Evolutionary conservation across 2,888 invertebrate species (phyloP).

Genomic region (Epiblema foenella): DNA sequence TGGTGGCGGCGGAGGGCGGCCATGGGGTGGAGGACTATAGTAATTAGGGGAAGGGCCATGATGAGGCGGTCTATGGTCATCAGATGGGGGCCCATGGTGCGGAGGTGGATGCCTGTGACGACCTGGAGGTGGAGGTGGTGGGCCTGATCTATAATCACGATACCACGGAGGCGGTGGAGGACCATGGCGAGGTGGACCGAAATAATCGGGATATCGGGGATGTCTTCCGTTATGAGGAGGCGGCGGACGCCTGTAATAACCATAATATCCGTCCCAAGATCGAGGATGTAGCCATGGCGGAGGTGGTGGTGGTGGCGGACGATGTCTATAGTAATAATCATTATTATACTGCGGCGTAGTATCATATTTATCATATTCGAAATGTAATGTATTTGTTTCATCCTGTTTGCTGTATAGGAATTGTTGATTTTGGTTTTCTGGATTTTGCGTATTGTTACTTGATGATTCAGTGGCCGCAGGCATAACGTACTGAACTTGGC

Average conservation of each 20-base stretch:
- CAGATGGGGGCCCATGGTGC: conserved; percentile 35
- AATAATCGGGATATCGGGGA: conserved; percentile 31
- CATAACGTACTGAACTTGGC: conserved; percentile 12
- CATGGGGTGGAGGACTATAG: no score
- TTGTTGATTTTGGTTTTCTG: conserved; percentile 33
- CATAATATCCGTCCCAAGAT: conserved; percentile 11
- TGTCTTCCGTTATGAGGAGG: conserved; percentile 41
- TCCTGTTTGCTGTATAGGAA: conserved; percentile 33
- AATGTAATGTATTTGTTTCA: not conserved
- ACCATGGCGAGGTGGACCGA: conserved; percentile 32
- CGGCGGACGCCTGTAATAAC: conserved; percentile 37
- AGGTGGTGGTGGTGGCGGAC: conserved; percentile 41
- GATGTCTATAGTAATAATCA: conserved; percentile 13
- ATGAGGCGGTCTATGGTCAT: conserved; percentile 36
- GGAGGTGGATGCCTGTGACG: conserved; percentile 29
- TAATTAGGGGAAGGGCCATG: no score
- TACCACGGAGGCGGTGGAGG: conserved; percentile 40
- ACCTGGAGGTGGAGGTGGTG: conserved; percentile 35
- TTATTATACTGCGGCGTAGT: conserved; percentile 35
- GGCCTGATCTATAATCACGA: conserved; percentile 16
- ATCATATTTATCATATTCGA: conserved; percentile 8
- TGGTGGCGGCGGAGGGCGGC: no score
- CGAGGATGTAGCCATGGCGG: conserved; percentile 22
- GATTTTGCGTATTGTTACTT: conserved; percentile 5
- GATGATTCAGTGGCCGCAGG: conserved; percentile 12